Base-by-base conservation (phyloP, 2,113 vertebrate species). In the Bagarius yarrelli region DNA sequence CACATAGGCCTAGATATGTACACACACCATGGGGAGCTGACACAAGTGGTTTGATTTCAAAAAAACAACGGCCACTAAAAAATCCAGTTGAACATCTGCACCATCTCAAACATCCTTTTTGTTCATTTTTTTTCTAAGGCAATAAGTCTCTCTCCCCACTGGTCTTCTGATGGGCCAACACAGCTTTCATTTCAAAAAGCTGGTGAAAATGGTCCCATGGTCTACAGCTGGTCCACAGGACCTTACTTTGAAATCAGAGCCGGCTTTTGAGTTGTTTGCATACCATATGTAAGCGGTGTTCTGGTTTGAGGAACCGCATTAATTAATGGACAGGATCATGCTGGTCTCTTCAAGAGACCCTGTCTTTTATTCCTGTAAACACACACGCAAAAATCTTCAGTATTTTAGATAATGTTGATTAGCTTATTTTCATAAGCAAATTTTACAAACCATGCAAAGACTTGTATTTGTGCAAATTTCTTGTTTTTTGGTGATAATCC, bases 171-270 rank as follows among this genome's bases (percentile, higher is more conserved):
- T 90, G 91, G 91, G 87, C 89, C 88, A 87, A 87, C 76, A 87
- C 86, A 81, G 93, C 91, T 95, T 96, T 92, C 90, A 92, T 94
- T 93, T 94, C 94, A 93, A 93, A 94, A 92, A 86, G 91, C 90
- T 91, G 84, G 86, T 88, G 52, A 84, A 89, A 90, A 76, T 87
- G 83, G 86, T 86, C 86, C 86, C 89, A 87, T 88, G 87, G 83
- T 89, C 90, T 89, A 90, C 95, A 96, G 94, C 95, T 95, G 95
- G 92, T 90, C 86, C 76, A 70, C 75, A 91, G 89, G 87, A 91
- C 87, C 87, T 0, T 85, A 89, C 94, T 96, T 97, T 96, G 95
- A 96, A 96, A 96, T 92, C 83, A 18, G 94, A 96, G 91, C 88
- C 44, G 76, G 1, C 83, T 59, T 73, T 84, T 69, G 85, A 89